Evolutionary conservation across 1,140 invertebrate species (phyloP).

Genomic region (Manduca sexta): DNA sequence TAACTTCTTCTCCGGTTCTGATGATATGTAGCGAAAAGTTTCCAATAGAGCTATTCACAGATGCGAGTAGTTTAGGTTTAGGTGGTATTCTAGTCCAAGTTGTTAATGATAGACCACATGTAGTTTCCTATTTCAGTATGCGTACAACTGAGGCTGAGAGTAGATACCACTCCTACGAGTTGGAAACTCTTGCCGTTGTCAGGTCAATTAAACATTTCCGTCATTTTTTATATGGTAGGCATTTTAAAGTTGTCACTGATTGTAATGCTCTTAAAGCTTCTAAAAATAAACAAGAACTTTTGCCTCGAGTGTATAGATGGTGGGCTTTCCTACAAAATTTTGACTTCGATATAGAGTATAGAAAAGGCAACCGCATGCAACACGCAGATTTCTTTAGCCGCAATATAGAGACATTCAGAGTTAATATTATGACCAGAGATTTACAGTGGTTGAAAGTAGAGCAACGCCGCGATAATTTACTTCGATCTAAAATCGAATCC

Average conservation of each 20-base stretch:
- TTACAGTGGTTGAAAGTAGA: not conserved
- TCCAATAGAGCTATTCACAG: no score
- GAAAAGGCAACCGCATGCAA: slow-evolving; percentile 14
- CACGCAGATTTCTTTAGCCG: slow-evolving; percentile 8
- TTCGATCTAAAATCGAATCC: slow-evolving; percentile 7
- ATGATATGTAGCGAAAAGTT: slow-evolving; percentile 20
- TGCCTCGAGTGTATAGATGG: slow-evolving; percentile 38
- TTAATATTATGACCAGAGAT: slow-evolving; percentile 4
- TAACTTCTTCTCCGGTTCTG: slow-evolving; percentile 30
- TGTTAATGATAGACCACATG: no score
- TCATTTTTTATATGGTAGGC: no score
- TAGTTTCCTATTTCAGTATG: no score
- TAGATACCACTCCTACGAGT: no score
- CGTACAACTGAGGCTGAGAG: no score
- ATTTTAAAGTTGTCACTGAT: slow-evolving; percentile 32
- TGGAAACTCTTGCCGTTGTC: no score
- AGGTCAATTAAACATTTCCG: no score
- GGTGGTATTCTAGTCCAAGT: no score
- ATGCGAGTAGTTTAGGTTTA: no score
- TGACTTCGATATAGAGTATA: slow-evolving; percentile 15
- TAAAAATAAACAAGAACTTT: slow-evolving; percentile 28
- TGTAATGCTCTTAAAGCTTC: slow-evolving; percentile 28
- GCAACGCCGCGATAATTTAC: not conserved
- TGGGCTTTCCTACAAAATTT: slow-evolving; percentile 28
- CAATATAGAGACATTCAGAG: slow-evolving; percentile 7